Conservation (phyloP, 2,888 invertebrate genomes). For the Sinhomidia bicolor region DNA sequence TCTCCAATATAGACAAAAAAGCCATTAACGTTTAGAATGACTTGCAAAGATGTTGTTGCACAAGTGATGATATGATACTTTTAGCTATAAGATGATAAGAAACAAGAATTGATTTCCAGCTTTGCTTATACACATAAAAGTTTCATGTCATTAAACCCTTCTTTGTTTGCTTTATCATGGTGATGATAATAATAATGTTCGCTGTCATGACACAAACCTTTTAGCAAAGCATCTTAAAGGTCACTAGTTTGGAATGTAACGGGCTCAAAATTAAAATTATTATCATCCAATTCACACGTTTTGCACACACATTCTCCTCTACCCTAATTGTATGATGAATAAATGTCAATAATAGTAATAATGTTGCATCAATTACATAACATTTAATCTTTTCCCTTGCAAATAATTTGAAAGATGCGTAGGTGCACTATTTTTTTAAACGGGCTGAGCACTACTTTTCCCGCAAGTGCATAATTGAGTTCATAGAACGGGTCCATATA, state of each 20-base stretch:
- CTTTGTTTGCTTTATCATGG: too few species aligned
- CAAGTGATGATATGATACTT: too few species aligned
- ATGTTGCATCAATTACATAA: background rate
- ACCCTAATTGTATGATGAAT: too few species aligned
- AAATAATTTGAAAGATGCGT: background rate
- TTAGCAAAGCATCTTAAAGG: too few species aligned
- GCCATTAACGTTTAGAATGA: background rate
- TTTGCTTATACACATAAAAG: too few species aligned
- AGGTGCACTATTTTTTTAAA: background rate
- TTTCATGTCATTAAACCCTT: too few species aligned
- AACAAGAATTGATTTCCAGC: too few species aligned
- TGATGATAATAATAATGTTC: too few species aligned
- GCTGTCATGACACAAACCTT: too few species aligned
- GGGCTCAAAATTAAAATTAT: too few species aligned
- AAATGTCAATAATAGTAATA: slow-evolving; percentile 13
- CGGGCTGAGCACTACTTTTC: slow-evolving; percentile 5
- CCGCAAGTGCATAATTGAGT: slow-evolving; percentile 25
- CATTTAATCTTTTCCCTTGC: background rate
- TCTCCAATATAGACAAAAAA: background rate
- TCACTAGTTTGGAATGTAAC: too few species aligned
- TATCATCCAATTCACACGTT: slow-evolving; percentile 16
- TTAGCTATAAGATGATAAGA: too few species aligned
- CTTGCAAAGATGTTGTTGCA: background rate
- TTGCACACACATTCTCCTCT: background rate
- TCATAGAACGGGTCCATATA: slow-evolving; percentile 42